Base-by-base conservation (phyloP, 2,113 vertebrate genomes). In the Paracanthobrama guichenoti region DNA sequence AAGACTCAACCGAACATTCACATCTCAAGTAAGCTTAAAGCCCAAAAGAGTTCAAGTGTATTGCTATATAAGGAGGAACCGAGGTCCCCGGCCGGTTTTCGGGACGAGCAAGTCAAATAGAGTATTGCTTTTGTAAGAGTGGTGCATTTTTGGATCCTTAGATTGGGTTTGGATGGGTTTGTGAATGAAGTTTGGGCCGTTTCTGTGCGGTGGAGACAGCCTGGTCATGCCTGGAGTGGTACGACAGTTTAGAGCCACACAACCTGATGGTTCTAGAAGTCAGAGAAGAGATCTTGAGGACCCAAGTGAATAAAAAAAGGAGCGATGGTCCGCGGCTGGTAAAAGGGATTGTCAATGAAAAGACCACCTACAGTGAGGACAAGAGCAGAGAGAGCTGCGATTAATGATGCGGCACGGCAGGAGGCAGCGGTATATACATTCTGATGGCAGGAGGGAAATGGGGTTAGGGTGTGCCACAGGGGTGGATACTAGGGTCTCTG, bases 331-430 rank as follows among this genome's bases (percentile, higher is more conserved):
- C 98, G 96, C 88, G 97, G 96, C 95, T 97, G 97, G 96, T 98
- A 98, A 96, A 97, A 99, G 94, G 97, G 97, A 96, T 96, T 98
- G 96, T 97, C 97, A 95, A 99, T 98, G 95, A 98, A 99, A 96
- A 98, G 97, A 95, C 97, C 97, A 95, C 97, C 97, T 98, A 97
- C 95, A 96, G 95, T 93, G 91, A 93, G 90, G 92, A 95, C 90
- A 95, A 96, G 95, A 96, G 95, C 95, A 96, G 96, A 96, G 96
- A 96, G 94, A 95, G 82, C 90, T 90, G 91, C 67, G 88, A 92
- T 96, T 96, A 96, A 95, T 95, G 88, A 91, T 92, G 88, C 79
- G 86, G 88, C 81, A 88, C 87, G 89, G 91, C 88, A 90, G 91
- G 92, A 94, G 95, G 93, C 93, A 91, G 93, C 72, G 74, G 82